Evolutionary conservation across 1,140 invertebrate genomes (phyloP), one percentile per base, ranked within the genome.

Genomic region (Trachymyrmex cornetzi): DNA sequence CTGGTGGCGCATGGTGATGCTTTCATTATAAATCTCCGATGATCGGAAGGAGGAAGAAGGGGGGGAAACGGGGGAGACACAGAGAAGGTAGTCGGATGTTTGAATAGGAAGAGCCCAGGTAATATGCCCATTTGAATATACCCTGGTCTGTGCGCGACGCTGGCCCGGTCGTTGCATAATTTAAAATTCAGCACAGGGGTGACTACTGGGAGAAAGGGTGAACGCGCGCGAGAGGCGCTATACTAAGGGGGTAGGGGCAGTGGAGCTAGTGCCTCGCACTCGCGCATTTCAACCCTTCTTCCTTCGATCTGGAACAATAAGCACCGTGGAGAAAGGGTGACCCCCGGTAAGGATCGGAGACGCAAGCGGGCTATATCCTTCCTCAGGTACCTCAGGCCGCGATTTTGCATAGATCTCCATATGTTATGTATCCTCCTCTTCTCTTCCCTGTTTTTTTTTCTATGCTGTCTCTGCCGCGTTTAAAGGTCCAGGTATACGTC

Each of bases 391-490:
- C 77, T 27, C 24, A 30, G 88, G 38, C 27, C 91, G 92, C 93
- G 92, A 95, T 95, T 95, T 95, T 95, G 94, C 94, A 95, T 95
- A 95, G 90, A 95, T 95, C 94, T 95, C 94, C 94, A 95, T 95
- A 95, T 87, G 93, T 94, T 94, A 94, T 87, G 87, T 89, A 61
- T 89, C 91, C 87, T 89, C 63, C 85, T 80, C 86, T 89, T 89
- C 88, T 91, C 30, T 50, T 63, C 67, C 34, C 64, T 72, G n/a
- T 63, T 57, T 66, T 59, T 50, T 34, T 55, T 30, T 81, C 50
- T 44, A 50, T 50, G 3, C 85, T 88, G 66, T 85, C 88, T 84
- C 82, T 88, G 67, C 64, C 6, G 57, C 91, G 86, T 93, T 93
- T 93, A 93, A 93, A 93, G 93, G 92, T 93, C 93, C 93, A 91